These are phyloP conservation scores for Verasper variegatus DNA, from an alignment of 2,113 vertebrate species.

Conservation along the genomic window DNA sequence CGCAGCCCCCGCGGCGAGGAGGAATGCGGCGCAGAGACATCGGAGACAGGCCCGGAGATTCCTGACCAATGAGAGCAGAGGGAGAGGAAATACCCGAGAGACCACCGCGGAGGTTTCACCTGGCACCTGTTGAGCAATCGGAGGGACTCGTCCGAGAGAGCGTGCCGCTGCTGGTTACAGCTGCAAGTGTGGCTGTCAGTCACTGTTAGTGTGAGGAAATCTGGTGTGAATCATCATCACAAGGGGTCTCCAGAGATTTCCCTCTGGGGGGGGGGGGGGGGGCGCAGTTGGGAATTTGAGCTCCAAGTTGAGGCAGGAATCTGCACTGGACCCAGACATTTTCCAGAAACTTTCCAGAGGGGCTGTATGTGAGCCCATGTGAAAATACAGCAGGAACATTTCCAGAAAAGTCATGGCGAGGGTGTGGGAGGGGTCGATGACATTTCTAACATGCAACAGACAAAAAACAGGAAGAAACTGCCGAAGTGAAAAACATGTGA, in stretches of 20 bases:
- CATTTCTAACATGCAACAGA: too few relatives aligned
- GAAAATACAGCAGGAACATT: too few relatives aligned
- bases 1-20: slow-evolving; percentile 31
- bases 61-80: slow-evolving; percentile 39
- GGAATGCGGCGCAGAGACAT: slow-evolving; percentile 54
- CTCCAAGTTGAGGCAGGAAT: too few relatives aligned
- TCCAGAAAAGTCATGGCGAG: too few relatives aligned
- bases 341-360: too few relatives aligned
- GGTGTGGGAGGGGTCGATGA: too few relatives aligned
- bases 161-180: slow-evolving; percentile 33
- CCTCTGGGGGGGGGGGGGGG: background rate
- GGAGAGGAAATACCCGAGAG: slow-evolving; percentile 56
- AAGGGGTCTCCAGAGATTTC: slow-evolving; percentile 4
- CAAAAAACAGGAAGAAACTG: too few relatives aligned
- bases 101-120: slow-evolving; percentile 76
- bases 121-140: slow-evolving; percentile 76
- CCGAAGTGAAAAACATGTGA: too few relatives aligned
- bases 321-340: too few relatives aligned
- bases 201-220: background rate
- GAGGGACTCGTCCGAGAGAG: slow-evolving; percentile 6
- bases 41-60: slow-evolving; percentile 48
- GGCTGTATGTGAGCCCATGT: too few relatives aligned
- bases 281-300: too few relatives aligned
- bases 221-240: slow-evolving; percentile 36
- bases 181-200: slow-evolving; percentile 27